These are phyloP conservation scores for Epicampocera succincta DNA, from an alignment of 2,888 invertebrate genomes.

Conservation along the genomic window DNA sequence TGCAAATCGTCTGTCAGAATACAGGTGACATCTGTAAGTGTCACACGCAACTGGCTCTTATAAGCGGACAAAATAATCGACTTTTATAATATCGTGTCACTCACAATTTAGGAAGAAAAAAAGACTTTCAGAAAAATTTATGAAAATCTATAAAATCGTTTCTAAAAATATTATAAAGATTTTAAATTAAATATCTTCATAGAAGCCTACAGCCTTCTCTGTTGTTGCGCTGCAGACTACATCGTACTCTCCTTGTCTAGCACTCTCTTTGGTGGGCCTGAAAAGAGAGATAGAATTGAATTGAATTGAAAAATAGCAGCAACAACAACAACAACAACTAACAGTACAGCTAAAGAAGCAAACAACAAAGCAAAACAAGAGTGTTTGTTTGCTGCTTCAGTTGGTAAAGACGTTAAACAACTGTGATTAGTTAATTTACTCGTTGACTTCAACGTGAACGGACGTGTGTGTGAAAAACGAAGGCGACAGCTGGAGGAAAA, in stretches of 20 bases:
- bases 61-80: constrained; percentile 36
- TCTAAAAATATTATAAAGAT: constrained; percentile 6
- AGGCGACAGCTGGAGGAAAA: no score
- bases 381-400: constrained; percentile 74
- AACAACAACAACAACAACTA: constrained; percentile 2
- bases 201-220: constrained; percentile 33
- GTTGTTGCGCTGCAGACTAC: neutral
- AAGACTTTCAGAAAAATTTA: no score
- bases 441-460: constrained; percentile 81
- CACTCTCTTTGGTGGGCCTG: neutral
- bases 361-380: neutral
- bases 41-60: constrained; percentile 73
- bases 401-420: constrained; percentile 77
- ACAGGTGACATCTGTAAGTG: constrained; percentile 82
- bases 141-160: neutral
- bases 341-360: neutral
- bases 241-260: constrained; percentile 62
- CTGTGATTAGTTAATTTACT: constrained; percentile 82
- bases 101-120: neutral
- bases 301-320: neutral
- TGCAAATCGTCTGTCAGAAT: constrained; percentile 78
- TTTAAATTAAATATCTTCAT: neutral
- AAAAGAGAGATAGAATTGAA: constrained; percentile 33
- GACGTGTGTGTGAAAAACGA: constrained; percentile 77
- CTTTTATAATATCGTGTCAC: neutral